Percentiles rank a stretch among this genome's conserved stretches.
Evolutionary conservation across 2,797 vertebrate genomes (phyloP).

Genomic region (Pipistrellus nathusii): DNA sequence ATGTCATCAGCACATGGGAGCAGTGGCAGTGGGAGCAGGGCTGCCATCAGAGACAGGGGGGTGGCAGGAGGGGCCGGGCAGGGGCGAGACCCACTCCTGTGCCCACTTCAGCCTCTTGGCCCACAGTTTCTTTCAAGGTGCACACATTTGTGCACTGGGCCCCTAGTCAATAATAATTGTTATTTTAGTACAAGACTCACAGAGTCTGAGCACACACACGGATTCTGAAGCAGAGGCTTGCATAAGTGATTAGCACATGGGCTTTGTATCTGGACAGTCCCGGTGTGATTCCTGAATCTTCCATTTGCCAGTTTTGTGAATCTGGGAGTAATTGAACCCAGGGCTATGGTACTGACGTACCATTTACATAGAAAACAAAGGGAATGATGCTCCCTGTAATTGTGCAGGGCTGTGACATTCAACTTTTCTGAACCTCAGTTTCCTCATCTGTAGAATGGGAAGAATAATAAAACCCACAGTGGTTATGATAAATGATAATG

Average conservation of each 20-base stretch:
- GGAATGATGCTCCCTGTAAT: neutral
- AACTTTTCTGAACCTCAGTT: neutral
- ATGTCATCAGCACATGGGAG: no score
- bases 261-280: neutral
- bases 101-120: no score
- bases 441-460: neutral
- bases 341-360: neutral
- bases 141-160: no score
- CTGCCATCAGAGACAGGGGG: no score
- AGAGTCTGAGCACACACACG: no score
- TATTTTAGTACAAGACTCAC: neutral
- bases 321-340: neutral
- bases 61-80: no score
- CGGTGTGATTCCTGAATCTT: neutral
- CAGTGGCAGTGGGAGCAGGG: no score
- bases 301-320: neutral
- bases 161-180: neutral
- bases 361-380: neutral
- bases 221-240: neutral
- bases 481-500: neutral
- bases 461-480: neutral
- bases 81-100: no score
- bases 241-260: neutral
- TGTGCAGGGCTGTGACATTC: neutral
- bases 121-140: no score